Evolutionary conservation across 35 echinoderm and acorn worm species (phyloP).

Genomic region (Ptychodera flava): DNA sequence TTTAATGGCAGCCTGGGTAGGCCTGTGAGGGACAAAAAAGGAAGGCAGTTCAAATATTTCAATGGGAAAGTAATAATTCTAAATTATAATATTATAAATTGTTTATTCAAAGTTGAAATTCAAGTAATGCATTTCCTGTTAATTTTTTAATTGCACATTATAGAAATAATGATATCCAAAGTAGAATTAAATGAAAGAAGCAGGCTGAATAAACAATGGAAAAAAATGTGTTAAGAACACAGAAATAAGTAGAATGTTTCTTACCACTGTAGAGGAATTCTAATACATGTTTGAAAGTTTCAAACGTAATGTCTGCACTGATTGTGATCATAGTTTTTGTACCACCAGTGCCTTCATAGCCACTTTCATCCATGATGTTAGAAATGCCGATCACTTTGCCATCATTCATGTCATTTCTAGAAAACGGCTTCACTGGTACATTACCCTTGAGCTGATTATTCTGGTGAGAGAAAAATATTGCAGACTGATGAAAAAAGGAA

Average conservation of each 20-base stretch:
- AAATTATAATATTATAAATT: too few relatives aligned
- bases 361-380: slow-evolving; percentile 33
- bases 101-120: too few relatives aligned
- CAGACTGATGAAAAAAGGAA: too few relatives aligned
- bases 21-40: slow-evolving; percentile 23
- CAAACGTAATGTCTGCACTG: slow-evolving; percentile 56
- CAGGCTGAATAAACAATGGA: not conserved
- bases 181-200: not conserved
- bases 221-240: slow-evolving; percentile 1
- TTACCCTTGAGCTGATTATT: not conserved
- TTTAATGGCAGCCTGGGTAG: slow-evolving; percentile 38
- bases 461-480: too few relatives aligned
- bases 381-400: slow-evolving; percentile 55
- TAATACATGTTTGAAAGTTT: slow-evolving; percentile 44
- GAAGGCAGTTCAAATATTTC: not conserved
- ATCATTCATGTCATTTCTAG: slow-evolving; percentile 48
- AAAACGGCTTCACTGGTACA: slow-evolving; percentile 20
- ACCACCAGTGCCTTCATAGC: not conserved
- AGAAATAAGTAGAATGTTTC: too few relatives aligned
- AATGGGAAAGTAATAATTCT: too few relatives aligned
- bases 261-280: slow-evolving; percentile 66
- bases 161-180: not conserved
- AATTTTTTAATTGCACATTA: too few relatives aligned
- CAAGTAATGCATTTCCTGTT: too few relatives aligned
- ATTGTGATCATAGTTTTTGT: slow-evolving; percentile 19